Evolutionary conservation across 2,797 vertebrate species (phyloP).

Genomic region (Pygocentrus nattereri): DNA sequence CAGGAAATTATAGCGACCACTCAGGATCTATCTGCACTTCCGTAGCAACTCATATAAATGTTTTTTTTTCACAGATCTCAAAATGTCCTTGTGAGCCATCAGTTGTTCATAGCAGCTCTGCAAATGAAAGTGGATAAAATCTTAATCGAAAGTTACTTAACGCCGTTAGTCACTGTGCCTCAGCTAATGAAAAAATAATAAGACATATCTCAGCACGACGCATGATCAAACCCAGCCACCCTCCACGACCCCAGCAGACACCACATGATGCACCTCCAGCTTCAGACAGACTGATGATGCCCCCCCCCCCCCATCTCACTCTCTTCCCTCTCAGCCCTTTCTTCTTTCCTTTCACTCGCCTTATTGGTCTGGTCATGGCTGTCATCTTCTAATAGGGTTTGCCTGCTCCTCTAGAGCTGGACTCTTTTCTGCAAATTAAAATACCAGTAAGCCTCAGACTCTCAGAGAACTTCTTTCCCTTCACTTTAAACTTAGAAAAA

Average conservation of each 20-base stretch:
- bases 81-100: too few species aligned
- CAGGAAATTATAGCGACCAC: too few species aligned
- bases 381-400: conserved; percentile 29
- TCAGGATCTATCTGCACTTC: too few species aligned
- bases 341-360: conserved; percentile 4
- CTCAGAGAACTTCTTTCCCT: conserved; percentile 23
- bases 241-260: background rate
- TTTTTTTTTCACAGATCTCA: too few species aligned
- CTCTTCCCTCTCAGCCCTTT: background rate
- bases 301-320: background rate
- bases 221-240: background rate
- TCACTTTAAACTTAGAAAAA: background rate
- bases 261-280: background rate
- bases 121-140: conserved; percentile 16
- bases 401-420: conserved; percentile 1
- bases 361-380: conserved; percentile 56
- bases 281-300: background rate
- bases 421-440: conserved; percentile 55
- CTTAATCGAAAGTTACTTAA: conserved; percentile 20
- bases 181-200: conserved; percentile 29
- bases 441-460: conserved; percentile 52
- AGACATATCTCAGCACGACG: background rate
- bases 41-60: too few species aligned
- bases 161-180: conserved; percentile 23
- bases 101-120: conserved; percentile 3